phyloP scores from a whole-genome alignment of 2,797 vertebrate species.

The Neoniphon sammara region DNA sequence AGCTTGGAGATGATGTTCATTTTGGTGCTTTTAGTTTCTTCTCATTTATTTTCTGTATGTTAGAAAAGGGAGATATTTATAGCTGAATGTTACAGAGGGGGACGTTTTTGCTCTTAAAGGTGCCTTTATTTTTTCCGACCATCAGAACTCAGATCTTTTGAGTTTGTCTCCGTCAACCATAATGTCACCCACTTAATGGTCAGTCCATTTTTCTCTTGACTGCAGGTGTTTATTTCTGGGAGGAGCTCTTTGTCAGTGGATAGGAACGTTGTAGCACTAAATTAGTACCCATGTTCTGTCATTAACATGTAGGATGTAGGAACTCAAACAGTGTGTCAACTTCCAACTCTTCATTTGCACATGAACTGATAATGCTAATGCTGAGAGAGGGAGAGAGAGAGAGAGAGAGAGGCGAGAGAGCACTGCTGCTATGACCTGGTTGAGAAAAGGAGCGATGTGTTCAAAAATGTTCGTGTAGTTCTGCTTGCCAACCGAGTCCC shows the following conservation, averaged over 20 bases:
- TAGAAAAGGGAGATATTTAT: slow-evolving; percentile 61
- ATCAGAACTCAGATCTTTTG: slow-evolving; percentile 54
- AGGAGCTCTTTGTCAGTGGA: slow-evolving; percentile 6
- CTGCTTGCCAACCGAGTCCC: slow-evolving; percentile 74
- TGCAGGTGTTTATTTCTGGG: slow-evolving; percentile 1
- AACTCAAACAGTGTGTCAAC: slow-evolving; percentile 45
- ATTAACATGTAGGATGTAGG: slow-evolving; percentile 45
- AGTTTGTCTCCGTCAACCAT: slow-evolving; percentile 32
- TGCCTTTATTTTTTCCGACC: slow-evolving; percentile 73
- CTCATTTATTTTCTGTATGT: slow-evolving; percentile 80
- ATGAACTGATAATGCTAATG: slow-evolving; percentile 53
- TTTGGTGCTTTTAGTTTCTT: slow-evolving; percentile 86
- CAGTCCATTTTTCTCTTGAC: neutral
- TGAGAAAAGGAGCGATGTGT: slow-evolving; percentile 52
- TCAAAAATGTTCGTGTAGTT: slow-evolving; percentile 43
- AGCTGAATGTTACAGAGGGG: slow-evolving; percentile 78
- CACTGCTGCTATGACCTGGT: slow-evolving; percentile 69
- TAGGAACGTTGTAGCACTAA: slow-evolving; percentile 58
- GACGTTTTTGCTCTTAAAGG: slow-evolving; percentile 58
- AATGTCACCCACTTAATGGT: slow-evolving; percentile 1
- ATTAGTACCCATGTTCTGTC: slow-evolving; percentile 33
- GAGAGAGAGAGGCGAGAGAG: slow-evolving; percentile 53
- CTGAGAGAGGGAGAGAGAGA: slow-evolving; percentile 27
- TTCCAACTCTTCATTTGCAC: slow-evolving; percentile 68
- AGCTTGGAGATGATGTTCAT: slow-evolving; percentile 74